Evolutionary conservation across 2,888 invertebrate species (phyloP).

Genomic region (Embidobia sp.): DNA sequence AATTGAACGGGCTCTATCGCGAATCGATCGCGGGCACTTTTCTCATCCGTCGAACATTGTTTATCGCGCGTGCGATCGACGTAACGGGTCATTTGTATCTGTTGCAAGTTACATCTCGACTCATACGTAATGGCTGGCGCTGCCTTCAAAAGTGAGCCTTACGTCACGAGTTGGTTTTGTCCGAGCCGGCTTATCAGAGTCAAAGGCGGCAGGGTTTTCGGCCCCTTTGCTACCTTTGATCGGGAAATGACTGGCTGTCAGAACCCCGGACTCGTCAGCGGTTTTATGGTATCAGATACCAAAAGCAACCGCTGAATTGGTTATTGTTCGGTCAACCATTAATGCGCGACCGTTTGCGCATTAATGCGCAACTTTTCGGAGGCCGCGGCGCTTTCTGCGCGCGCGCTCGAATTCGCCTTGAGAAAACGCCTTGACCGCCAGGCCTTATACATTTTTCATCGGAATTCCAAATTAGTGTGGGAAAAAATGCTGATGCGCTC

Average conservation of each 20-base stretch:
- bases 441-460: conserved; percentile 48
- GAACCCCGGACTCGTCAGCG: conserved; percentile 49
- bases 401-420: conserved; percentile 28
- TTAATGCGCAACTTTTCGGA: too few species aligned
- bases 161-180: conserved; percentile 4
- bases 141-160: neutral
- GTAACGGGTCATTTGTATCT: conserved; percentile 23
- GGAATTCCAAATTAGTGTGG: conserved; percentile 41
- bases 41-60: conserved; percentile 10
- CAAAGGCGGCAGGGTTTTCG: conserved; percentile 24
- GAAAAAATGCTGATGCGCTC: conserved; percentile 12
- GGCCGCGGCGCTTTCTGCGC: conserved; percentile 21
- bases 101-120: conserved; percentile 24
- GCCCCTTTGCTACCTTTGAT: conserved; percentile 35
- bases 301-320: too few species aligned
- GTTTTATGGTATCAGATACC: conserved; percentile 69
- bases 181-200: too few species aligned
- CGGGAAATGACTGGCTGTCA: conserved; percentile 58
- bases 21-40: conserved; percentile 31
- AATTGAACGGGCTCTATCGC: conserved; percentile 16
- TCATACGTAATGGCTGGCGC: too few species aligned
- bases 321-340: too few species aligned
- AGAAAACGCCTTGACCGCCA: conserved; percentile 42
- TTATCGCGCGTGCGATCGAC: conserved; percentile 16
- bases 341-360: too few species aligned